Conservation (phyloP, 2,888 invertebrate species). For the Lypha dubia region DNA sequence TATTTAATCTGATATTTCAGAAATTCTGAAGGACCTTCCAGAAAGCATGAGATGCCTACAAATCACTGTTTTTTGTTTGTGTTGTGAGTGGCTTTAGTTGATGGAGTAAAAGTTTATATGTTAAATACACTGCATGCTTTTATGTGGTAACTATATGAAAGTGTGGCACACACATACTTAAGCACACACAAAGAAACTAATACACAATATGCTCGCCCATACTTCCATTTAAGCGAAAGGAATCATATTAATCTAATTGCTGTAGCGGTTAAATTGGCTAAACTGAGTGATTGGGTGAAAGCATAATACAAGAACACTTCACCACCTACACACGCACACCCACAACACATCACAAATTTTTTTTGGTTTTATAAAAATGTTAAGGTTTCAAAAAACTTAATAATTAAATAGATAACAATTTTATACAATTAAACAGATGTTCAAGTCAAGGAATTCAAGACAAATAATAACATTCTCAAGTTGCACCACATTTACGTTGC, state of each 20-base stretch:
- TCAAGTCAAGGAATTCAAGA: conserved; percentile 6
- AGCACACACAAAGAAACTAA: background rate
- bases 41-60: background rate
- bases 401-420: conserved; percentile 35
- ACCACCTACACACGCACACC: background rate
- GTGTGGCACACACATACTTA: conserved; percentile 10
- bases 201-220: background rate
- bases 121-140: conserved; percentile 17
- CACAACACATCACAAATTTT: conserved; percentile 16
- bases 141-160: conserved; percentile 37
- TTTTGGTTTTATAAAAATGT: conserved; percentile 9
- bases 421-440: conserved; percentile 23
- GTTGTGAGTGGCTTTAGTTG: background rate
- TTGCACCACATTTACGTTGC: conserved; percentile 14
- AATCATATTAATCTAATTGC: conserved; percentile 53
- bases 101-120: background rate
- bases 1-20: too few relatives aligned
- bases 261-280: conserved; percentile 31
- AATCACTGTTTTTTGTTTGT: background rate
- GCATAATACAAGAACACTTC: background rate
- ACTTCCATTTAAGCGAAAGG: background rate
- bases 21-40: background rate
- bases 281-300: conserved; percentile 22
- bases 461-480: background rate
- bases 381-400: conserved; percentile 27